Percentiles rank a stretch among this genome's conserved stretches.
Evolutionary conservation across 2,888 invertebrate species (phyloP).

Genomic region (Priocnemis perturbator): DNA sequence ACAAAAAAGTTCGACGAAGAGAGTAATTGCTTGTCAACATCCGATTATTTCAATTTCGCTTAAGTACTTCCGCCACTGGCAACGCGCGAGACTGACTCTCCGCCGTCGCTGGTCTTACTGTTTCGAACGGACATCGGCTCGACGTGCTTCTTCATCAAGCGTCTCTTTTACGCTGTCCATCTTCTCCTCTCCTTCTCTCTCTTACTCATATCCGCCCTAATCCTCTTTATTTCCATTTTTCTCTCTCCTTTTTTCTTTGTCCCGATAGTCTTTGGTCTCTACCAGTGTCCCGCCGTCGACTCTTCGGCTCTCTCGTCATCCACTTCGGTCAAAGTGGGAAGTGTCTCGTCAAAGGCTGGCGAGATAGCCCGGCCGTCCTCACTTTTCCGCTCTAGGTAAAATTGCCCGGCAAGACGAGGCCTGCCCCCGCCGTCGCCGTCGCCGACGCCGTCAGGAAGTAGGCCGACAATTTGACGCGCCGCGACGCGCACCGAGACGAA

Average conservation of each 20-base stretch:
- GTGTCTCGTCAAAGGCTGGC: no score
- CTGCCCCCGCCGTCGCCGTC: no score
- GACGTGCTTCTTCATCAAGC: not conserved
- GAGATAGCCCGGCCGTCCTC: no score
- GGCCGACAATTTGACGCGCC: no score
- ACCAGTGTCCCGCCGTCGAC: not conserved
- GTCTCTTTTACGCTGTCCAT: not conserved
- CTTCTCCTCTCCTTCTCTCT: not conserved
- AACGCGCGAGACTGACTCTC: slow-evolving; percentile 15
- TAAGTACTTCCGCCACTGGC: slow-evolving; percentile 50
- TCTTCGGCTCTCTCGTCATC: no score
- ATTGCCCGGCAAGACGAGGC: no score
- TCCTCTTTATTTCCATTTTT: not conserved
- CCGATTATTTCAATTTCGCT: slow-evolving; percentile 49
- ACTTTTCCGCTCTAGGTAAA: no score
- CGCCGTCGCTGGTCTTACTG: slow-evolving; percentile 11
- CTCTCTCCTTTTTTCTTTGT: no score
- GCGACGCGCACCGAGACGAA: no score
- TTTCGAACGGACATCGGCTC: not conserved
- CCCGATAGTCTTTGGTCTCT: not conserved
- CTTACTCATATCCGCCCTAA: not conserved
- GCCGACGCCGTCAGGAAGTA: no score
- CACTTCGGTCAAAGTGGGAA: no score
- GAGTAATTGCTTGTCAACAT: slow-evolving; percentile 40
- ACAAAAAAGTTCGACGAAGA: slow-evolving; percentile 39